phyloP scores from a whole-genome alignment of 1,140 invertebrate genomes.

The Pseudomyrmex pallidus region DNA sequence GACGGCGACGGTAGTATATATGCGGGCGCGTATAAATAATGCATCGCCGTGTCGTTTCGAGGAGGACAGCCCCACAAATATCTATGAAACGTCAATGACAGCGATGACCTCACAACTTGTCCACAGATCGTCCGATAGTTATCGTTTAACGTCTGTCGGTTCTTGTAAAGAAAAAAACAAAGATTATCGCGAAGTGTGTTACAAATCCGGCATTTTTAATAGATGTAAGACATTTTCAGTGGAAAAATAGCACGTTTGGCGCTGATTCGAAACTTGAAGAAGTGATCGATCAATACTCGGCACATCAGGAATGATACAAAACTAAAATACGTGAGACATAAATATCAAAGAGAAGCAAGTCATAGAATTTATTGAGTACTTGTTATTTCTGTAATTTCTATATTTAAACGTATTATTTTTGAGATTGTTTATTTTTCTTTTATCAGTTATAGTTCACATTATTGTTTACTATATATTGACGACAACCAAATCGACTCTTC shows the following conservation, averaged over 20 bases:
- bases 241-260: background rate
- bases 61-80: constrained; percentile 70
- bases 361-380: no score
- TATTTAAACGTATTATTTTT: no score
- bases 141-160: constrained; percentile 39
- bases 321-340: background rate
- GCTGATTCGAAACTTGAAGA: no score
- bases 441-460: background rate
- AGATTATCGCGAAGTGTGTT: background rate
- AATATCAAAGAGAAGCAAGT: background rate
- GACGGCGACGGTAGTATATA: constrained; percentile 50
- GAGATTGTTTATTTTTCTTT: no score
- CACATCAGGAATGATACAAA: background rate
- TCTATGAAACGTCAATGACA: constrained; percentile 74
- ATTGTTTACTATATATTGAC: constrained; percentile 12
- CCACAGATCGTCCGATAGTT: constrained; percentile 55
- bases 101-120: constrained; percentile 73
- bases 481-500: background rate
- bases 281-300: background rate
- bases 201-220: background rate
- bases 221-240: background rate
- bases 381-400: no score
- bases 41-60: constrained; percentile 71
- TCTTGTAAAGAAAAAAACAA: background rate
- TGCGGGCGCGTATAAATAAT: constrained; percentile 77